phyloP scores from a whole-genome alignment of 2,888 invertebrate species.

The Steinernema scapterisci region DNA sequence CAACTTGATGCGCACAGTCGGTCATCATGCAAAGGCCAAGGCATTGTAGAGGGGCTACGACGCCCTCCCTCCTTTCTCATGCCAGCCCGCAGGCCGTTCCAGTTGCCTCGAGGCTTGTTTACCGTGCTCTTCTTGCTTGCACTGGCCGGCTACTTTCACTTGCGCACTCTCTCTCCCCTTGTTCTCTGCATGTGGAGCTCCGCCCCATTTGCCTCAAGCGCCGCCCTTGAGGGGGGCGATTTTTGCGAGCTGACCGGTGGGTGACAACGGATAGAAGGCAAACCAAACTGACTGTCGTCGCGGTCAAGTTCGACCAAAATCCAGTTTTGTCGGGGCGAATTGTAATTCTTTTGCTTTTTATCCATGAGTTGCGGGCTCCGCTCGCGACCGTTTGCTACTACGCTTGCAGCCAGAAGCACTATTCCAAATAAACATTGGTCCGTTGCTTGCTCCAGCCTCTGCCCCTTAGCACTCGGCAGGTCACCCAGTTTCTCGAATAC shows the following conservation, averaged over 20 bases:
- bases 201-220: conserved; percentile 12
- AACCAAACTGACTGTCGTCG: conserved; percentile 25
- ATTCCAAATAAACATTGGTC: conserved; percentile 30
- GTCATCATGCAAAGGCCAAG: conserved; percentile 31
- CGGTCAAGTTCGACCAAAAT: conserved; percentile 31
- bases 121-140: background rate
- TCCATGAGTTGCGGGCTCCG: conserved; percentile 31
- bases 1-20: conserved; percentile 25
- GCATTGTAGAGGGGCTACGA: conserved; percentile 26
- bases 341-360: conserved; percentile 32
- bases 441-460: background rate
- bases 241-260: conserved; percentile 30
- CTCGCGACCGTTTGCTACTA: conserved; percentile 30
- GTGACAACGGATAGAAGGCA: conserved; percentile 25
- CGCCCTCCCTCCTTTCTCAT: background rate
- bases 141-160: conserved; percentile 6
- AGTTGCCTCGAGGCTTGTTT: conserved; percentile 31
- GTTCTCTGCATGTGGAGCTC: background rate
- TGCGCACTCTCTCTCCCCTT: conserved; percentile 21
- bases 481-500: background rate
- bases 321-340: conserved; percentile 31
- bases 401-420: conserved; percentile 33
- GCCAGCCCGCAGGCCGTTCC: conserved; percentile 4
- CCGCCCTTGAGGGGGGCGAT: conserved; percentile 25
- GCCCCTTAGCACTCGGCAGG: too few species aligned